Evolutionary conservation across 2,888 invertebrate species (phyloP), one percentile per base, ranked within the genome.

Genomic region (Odontomyia ornata): DNA sequence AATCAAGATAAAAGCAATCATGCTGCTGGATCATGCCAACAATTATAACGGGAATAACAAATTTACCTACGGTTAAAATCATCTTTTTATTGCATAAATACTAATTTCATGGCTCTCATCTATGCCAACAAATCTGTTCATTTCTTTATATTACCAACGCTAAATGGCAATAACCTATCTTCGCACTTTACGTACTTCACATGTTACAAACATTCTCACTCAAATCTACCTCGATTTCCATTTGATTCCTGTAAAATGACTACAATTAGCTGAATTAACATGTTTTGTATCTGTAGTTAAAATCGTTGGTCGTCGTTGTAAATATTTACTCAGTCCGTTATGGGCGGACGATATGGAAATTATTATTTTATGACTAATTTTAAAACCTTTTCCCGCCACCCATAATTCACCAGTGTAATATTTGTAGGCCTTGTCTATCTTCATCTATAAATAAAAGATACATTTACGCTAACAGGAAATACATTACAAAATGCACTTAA

Each of bases 401-500:
- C 65, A 43, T 46, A 47, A 30, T 25, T 15, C 46, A 27, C 46
- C 9, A 30, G 25, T 13, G 60, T 60, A 11, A 15, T 11, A n/a
- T 64, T 64, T 69, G 69, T 46, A 21, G 69, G 47, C 69, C 47
- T 47, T 25, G 7, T 47, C 46, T 67, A 67, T 69, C 46, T 69
- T 47, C n/a, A 52, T 52, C 15, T 23, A 57, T 52, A 72, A 72
- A 56, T n/a, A 57, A 72, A 27, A 52, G 56, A 56, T 57, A 56
- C 47, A 47, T 52, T 30, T 36, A 21, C 21, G 72, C 72, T n/a
- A 72, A 72, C 72, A 72, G 72, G 72, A 72, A 72, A 72, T 72
- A 57, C 72, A 72, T 72, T 72, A 72, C 56, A 27, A 56, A 72
- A 72, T 57, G 72, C 72, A 72, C 72, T 72, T 72, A 56, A 72